Evolutionary conservation across 1,140 invertebrate species (phyloP), one percentile per base, ranked within the genome.

Genomic region (Tetramorium parvispinum): DNA sequence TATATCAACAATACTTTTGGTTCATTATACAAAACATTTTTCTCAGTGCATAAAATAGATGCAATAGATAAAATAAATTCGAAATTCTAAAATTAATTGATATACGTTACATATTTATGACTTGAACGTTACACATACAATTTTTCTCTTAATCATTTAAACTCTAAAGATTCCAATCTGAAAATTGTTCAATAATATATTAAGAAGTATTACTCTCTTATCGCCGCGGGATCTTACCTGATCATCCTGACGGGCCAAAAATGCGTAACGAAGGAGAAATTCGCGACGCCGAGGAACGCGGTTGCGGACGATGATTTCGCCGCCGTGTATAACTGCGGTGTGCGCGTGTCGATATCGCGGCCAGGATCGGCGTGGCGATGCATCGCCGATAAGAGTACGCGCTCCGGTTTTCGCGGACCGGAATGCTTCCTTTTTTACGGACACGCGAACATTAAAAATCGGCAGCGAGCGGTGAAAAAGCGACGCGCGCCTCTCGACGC

Each of bases 391-490:
- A 83, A 59, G 16, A 11, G 5, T 32, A 37, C n/a, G 68, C 63
- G 21, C 13, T 49, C n/a, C 11, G 57, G 57, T 86, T 88, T 85
- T 77, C 77, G 86, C 86, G 73, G 49, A 24, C 24, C 16, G 27
- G 21, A 43, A 65, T 49, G 57, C 27, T 16, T 63, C 49, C 71
- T 78, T 65, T 79, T 70, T 59, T 77, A 70, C 83, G 83, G 63
- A 66, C 88, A 89, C 85, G 87, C 85, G 65, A 75, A 81, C 88
- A 89, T 87, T 85, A 90, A 90, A 89, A 89, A 90, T 90, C 85
- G 61, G 79, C 88, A 76, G 57, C 75, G 32, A 75, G 78, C 70
- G 73, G 40, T n/a, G 87, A 75, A 66, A 86, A 86, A 86, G 55
- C 77, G 83, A 77, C 73, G 71, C 78, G 53, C 78, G 53, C 88